Percentiles rank a stretch among this genome's conserved stretches.
Conservation (phyloP, 2,113 vertebrate genomes). For the Pristiophorus japonicus region DNA sequence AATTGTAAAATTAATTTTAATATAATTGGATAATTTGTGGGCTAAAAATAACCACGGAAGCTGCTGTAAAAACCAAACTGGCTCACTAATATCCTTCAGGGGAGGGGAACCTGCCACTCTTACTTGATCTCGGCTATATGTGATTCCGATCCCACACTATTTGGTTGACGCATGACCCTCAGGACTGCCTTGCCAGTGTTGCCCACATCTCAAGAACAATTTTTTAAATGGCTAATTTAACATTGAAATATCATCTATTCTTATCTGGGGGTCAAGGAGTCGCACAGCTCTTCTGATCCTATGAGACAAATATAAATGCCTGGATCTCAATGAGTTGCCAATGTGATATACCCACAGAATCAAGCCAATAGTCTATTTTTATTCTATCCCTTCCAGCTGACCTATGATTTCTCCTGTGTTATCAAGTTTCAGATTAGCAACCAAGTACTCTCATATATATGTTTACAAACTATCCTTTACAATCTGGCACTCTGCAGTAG, state of each 20-base stretch:
- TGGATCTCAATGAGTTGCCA: neutral
- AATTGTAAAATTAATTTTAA: neutral
- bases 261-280: conserved; percentile 4
- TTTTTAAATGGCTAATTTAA: neutral
- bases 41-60: neutral
- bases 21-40: neutral
- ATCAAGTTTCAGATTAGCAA: conserved; percentile 25
- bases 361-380: conserved; percentile 30
- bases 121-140: neutral
- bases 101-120: neutral
- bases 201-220: neutral
- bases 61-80: neutral
- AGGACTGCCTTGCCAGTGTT: neutral
- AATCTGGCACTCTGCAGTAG: neutral
- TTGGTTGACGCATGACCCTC: no score
- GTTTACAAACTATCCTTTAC: neutral
- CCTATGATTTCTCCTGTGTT: neutral
- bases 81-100: neutral
- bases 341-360: neutral
- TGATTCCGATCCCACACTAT: neutral
- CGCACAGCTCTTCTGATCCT: neutral
- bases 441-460: neutral
- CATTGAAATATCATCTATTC: neutral
- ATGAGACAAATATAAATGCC: neutral
- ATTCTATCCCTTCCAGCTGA: neutral